Evolutionary conservation across 1,140 invertebrate species (phyloP).

Genomic region (Macrostomum lignano): DNA sequence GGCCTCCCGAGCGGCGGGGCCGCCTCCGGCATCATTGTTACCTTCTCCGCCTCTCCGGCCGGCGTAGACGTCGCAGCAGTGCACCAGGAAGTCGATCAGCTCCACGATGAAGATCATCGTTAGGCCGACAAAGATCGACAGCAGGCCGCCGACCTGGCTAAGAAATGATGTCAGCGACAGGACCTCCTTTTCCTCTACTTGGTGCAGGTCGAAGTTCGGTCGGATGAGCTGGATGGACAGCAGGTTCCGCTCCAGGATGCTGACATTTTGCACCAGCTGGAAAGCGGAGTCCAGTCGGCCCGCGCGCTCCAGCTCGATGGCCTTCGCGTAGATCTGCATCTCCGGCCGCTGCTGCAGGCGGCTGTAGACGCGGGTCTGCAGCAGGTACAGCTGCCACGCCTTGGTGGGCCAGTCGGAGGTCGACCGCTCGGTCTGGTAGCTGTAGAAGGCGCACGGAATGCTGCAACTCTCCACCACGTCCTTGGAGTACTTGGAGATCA

Average conservation of each 20-base stretch:
- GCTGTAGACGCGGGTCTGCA: too few species aligned
- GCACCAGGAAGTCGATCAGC: not conserved
- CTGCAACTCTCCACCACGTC: not conserved
- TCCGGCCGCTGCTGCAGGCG: too few species aligned
- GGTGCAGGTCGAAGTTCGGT: constrained; percentile 3
- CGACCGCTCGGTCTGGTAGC: constrained; percentile 1
- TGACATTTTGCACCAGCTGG: too few species aligned
- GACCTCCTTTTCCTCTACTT: constrained; percentile 2
- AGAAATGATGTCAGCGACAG: constrained; percentile 2
- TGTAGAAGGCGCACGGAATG: not conserved
- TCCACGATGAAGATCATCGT: constrained; percentile 1
- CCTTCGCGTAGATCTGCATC: too few species aligned
- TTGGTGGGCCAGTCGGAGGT: not conserved
- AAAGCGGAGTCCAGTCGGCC: too few species aligned
- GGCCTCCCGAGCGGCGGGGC: too few species aligned
- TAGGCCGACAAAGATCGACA: not conserved
- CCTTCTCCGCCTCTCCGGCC: too few species aligned
- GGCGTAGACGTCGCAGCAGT: not conserved
- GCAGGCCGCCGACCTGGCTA: constrained; percentile 1
- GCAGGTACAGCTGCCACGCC: constrained; percentile 3
- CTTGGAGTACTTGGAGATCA: not conserved
- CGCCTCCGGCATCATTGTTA: too few species aligned
- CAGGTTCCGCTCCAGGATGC: not conserved
- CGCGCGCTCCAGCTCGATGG: too few species aligned
- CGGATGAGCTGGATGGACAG: not conserved